A percentile compares a stretch with the other conserved stretches of the same genome.
phyloP scores from a whole-genome alignment of 2,113 vertebrate species.

The Melierax canorus region DNA sequence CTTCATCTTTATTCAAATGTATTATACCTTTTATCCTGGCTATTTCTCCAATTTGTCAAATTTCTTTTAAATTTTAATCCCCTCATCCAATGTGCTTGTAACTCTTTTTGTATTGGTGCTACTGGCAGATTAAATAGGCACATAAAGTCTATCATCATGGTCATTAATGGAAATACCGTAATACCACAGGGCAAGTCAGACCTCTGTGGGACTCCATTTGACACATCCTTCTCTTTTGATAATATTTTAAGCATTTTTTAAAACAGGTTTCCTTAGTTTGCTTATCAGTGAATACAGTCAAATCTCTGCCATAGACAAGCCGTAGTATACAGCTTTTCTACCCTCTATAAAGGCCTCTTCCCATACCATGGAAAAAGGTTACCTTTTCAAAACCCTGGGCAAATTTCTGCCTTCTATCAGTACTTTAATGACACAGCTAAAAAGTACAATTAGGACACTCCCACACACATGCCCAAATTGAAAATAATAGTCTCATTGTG shows the following conservation, averaged over 20 bases:
- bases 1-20: not conserved
- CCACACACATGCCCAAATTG: not conserved
- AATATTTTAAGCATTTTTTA: not conserved
- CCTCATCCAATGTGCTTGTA: fast-evolving
- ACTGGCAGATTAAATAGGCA: not conserved
- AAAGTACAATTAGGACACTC: not conserved
- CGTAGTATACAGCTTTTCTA: fast-evolving
- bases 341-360: not conserved
- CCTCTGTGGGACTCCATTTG: not conserved
- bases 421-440: not conserved
- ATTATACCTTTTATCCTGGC: not conserved
- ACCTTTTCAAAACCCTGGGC: not conserved
- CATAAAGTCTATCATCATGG: not conserved
- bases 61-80: not conserved
- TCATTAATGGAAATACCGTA: not conserved
- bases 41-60: not conserved
- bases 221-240: not conserved
- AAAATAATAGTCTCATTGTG: not conserved
- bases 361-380: not conserved
- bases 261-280: not conserved
- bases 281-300: not conserved
- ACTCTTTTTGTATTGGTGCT: not conserved
- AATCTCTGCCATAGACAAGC: not conserved
- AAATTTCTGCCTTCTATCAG: not conserved
- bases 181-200: not conserved